Evolutionary conservation across 1,140 invertebrate species (phyloP), one percentile per base, ranked within the genome.

Genomic region (Drosophila fuyamai): DNA sequence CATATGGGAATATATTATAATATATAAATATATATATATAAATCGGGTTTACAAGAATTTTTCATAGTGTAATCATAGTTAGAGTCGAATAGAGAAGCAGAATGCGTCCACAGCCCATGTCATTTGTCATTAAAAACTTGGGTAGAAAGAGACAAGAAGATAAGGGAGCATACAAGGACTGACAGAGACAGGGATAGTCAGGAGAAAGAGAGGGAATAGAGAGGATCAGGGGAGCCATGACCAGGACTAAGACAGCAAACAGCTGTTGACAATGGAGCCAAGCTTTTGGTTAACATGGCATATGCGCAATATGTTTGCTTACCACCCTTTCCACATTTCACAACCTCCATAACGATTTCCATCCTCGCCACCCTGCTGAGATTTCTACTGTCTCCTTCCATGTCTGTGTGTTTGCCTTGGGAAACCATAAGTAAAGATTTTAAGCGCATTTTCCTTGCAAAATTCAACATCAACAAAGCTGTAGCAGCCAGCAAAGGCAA

Each of bases 261-360:
- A 86, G 83, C 83, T 86, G 82, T 86, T 86, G 79, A 88, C 83
- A 86, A 88, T 77, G 79, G 54, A 76, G 83, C 66, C 79, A 86
- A 86, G 83, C 83, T 88, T 86, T 83, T 67, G 83, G 83, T 79
- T 88, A 86, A 89, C 83, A 83, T 86, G 83, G 82, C 83, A 80
- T 86, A 86, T 86, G 79, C 75, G 76, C 82, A 86, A 86, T 88
- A 72, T 88, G 83, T 85, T 85, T 86, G 83, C 75, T 65, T 63
- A 81, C 35, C 47, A n/a, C 8, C 12, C 56, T n/a, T 35, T 8
- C 23, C 35, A 38, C 51, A 54, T 23, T 40, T 54, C 16, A 9
- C 36, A 23, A 38, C 13, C 8, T 36, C 16, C 16, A 38, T 36
- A 27, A 40, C 43, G 16, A 46, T 16, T 36, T 53, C 48, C 38